Conservation (phyloP, 2,113 vertebrate species). For the Myotis davidii region DNA sequence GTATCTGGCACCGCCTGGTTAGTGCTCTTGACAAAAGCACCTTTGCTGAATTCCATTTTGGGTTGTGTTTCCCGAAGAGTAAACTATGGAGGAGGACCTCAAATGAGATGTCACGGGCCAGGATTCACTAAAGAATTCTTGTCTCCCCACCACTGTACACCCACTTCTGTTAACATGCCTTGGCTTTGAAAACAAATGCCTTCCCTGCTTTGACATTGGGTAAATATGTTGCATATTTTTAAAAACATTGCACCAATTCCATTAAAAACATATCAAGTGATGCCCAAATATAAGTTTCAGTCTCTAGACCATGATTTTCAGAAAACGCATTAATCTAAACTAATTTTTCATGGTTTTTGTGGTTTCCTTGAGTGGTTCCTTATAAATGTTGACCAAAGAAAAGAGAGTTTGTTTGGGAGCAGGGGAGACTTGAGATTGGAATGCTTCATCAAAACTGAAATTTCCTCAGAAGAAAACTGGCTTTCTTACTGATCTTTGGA, state of each 20-base stretch:
- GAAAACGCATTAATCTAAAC: slow-evolving; percentile 71
- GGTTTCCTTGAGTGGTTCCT: slow-evolving; percentile 59
- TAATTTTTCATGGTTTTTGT: slow-evolving; percentile 73
- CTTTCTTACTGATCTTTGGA: slow-evolving; percentile 9
- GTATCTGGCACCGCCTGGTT: not conserved
- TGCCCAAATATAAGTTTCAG: slow-evolving; percentile 51
- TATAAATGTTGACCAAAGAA: slow-evolving; percentile 46
- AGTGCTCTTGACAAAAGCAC: not conserved
- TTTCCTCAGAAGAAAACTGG: not conserved
- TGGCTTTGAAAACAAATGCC: slow-evolving; percentile 58
- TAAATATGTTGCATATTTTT: slow-evolving; percentile 17
- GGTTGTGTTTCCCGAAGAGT: not conserved
- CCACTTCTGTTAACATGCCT: not conserved
- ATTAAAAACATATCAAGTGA: slow-evolving; percentile 69
- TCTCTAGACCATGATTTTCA: slow-evolving; percentile 58
- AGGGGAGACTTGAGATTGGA: not conserved
- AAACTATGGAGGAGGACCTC: not conserved
- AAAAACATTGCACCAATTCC: not conserved
- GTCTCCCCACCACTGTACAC: not conserved
- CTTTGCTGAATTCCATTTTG: not conserved
- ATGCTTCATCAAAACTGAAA: slow-evolving; percentile 43
- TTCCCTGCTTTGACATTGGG: slow-evolving; percentile 36
- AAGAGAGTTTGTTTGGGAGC: slow-evolving; percentile 47
- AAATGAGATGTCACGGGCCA: not conserved
- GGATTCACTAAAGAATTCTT: not conserved